Conservation (phyloP, 2,797 vertebrate genomes). For the Spatula clypeata region DNA sequence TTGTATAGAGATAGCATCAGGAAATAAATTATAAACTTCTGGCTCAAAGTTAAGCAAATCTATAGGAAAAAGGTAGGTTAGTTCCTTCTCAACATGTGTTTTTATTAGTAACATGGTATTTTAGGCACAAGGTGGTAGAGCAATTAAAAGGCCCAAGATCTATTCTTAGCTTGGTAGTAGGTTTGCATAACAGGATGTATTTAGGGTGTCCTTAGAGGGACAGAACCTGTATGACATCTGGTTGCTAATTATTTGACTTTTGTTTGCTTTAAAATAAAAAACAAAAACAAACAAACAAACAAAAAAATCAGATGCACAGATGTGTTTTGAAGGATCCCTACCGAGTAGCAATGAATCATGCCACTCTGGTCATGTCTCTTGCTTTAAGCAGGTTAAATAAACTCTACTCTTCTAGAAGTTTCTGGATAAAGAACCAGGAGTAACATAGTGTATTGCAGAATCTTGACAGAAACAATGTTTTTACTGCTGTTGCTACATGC, state of each 20-base stretch:
- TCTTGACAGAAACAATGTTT: not conserved
- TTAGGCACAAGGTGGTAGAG: not conserved
- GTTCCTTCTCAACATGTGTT: not conserved
- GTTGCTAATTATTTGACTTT: not conserved
- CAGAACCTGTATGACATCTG: not conserved
- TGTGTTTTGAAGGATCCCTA: not conserved
- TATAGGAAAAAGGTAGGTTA: not conserved
- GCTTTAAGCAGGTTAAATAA: not conserved
- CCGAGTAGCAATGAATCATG: not conserved
- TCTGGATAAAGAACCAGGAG: not conserved
- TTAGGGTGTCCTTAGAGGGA: not conserved
- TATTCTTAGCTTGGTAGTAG: not conserved
- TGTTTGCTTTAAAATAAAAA: not conserved
- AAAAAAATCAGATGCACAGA: rapidly evolving
- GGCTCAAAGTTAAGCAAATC: not conserved
- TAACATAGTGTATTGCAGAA: not conserved
- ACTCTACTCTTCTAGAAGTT: not conserved
- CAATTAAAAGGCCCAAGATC: not conserved
- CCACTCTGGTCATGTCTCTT: not conserved
- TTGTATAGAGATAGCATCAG: not conserved
- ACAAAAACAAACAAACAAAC: too few species aligned
- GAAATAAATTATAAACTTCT: not conserved
- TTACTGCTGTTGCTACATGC: not conserved
- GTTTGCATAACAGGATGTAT: not conserved
- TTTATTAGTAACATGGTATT: not conserved